These are phyloP conservation scores for Diplosoma virens DNA, from an alignment of 23 tunicate species.

Conservation along the genomic window DNA sequence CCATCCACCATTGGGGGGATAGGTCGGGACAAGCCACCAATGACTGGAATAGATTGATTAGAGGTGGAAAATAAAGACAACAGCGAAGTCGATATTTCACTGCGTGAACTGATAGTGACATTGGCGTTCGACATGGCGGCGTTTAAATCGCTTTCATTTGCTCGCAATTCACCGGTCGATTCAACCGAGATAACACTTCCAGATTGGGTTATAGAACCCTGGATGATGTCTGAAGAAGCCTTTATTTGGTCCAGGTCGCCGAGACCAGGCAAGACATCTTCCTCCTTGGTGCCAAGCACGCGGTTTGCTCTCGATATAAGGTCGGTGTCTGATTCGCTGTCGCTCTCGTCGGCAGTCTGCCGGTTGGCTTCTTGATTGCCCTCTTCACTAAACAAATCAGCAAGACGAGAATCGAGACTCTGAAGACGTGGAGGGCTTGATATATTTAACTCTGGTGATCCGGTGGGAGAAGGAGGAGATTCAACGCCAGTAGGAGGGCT, in stretches of 20 bases:
- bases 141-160: neutral
- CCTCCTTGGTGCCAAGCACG: neutral
- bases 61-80: neutral
- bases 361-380: constrained; percentile 1
- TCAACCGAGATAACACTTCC: neutral
- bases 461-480: constrained; percentile 88
- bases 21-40: constrained; percentile 43
- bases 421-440: constrained; percentile 80
- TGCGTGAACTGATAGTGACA: neutral
- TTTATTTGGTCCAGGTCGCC: constrained; percentile 20
- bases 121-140: neutral
- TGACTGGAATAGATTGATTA: constrained; percentile 67
- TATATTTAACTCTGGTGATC: constrained; percentile 79
- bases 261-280: constrained; percentile 14
- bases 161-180: neutral
- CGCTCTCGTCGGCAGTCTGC: constrained; percentile 57
- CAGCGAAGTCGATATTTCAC: neutral
- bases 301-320: constrained; percentile 9
- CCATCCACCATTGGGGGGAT: constrained; percentile 12
- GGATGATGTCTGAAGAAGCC: neutral
- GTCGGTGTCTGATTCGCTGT: constrained; percentile 50
- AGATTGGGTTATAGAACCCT: neutral
- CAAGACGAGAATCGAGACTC: constrained; percentile 86
- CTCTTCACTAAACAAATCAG: constrained; percentile 61
- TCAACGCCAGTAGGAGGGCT: constrained; percentile 27